Evolutionary conservation across 2,888 invertebrate genomes (phyloP), one percentile per base, ranked within the genome.

Genomic region (Lapara coniferarum): DNA sequence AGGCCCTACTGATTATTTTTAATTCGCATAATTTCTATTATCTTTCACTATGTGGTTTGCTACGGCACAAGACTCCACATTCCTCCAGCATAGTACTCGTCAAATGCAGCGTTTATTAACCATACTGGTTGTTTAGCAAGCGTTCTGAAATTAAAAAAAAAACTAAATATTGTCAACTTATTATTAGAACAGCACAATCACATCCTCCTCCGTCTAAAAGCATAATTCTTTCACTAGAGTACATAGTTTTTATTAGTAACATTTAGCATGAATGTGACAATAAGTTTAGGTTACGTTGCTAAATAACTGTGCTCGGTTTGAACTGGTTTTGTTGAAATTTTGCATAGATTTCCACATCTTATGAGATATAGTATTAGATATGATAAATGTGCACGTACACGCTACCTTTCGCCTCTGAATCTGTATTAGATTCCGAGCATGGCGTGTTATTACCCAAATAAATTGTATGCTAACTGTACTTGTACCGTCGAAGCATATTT

Each of bases 291-390:
- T 63, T 63, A 63, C 19, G 13, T 63, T 63, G 63, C 63, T 49
- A 63, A 63, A 63, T 63, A 63, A 63, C 63, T 46, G 63, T 37
- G 30, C 30, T 46, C 44, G 44, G 46, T 49, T 63, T 63, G 63
- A 49, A 63, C 63, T 63, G 63, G 63, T 63, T 63, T 63, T 46
- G 46, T 63, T 63, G 63, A 49, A 63, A 63, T 63, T 63, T 63
- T 63, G 63, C 63, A 63, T 63, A 63, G 63, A 49, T 63, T 63
- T 63, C 63, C 63, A 63, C 49, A 63, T 63, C 19, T 63, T 63
- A 49, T 63, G 49, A 49, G 63, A 63, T 63, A 63, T 63, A 63
- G 63, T 63, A 25, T 46, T 63, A 19, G 63, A 13, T 63, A 63
- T 63, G 49, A 63, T 57, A 57, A 57, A 57, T 63, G 63, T 49